Evolutionary conservation across 2,113 vertebrate genomes (phyloP).

Genomic region (Cyprinodon brontotheroides): DNA sequence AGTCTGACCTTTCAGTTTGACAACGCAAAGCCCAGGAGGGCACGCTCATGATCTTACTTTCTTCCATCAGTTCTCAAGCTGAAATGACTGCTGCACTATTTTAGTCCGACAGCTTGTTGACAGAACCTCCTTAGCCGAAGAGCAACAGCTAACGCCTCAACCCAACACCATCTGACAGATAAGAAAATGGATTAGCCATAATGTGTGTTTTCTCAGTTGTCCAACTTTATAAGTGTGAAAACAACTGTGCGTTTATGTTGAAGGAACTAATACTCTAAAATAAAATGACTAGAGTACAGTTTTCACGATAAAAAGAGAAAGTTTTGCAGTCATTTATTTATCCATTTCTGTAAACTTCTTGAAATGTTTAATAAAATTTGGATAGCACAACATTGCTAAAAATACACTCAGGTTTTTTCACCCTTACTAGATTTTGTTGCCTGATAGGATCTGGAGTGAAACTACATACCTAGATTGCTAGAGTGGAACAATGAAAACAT

Average conservation of each 20-base stretch:
- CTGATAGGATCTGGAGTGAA: background rate
- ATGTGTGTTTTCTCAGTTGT: conserved; percentile 52
- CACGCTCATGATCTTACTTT: conserved; percentile 39
- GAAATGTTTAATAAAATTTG: background rate
- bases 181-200: conserved; percentile 57
- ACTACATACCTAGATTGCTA: background rate
- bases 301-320: background rate
- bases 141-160: conserved; percentile 20
- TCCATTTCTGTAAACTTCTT: background rate
- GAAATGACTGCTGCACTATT: conserved; percentile 63
- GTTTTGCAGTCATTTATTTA: background rate
- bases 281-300: background rate
- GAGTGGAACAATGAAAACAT: conserved; percentile 21
- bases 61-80: conserved; percentile 56
- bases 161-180: conserved; percentile 55
- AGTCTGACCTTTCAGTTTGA: conserved; percentile 58
- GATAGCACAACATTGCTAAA: background rate
- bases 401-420: background rate
- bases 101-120: conserved; percentile 54
- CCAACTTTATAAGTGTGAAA: conserved; percentile 37
- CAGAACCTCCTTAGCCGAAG: conserved; percentile 47
- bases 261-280: conserved; percentile 15
- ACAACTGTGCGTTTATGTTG: conserved; percentile 16
- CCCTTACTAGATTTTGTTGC: background rate
- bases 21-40: conserved; percentile 14